These are phyloP conservation scores for Grallaria varia DNA, from an alignment of 2,113 vertebrate genomes.

Conservation along the genomic window DNA sequence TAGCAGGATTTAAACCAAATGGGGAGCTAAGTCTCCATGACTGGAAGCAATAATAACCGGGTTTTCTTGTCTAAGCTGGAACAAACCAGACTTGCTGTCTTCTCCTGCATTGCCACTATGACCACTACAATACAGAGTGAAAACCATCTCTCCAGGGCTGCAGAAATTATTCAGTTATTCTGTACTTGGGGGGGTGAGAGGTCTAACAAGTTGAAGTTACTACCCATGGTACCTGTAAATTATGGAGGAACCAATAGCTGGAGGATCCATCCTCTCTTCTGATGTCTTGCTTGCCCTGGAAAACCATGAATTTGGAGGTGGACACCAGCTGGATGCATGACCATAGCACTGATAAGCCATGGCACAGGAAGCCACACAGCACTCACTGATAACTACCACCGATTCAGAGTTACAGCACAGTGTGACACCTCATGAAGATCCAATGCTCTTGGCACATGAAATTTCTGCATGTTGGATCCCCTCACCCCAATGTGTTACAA, in stretches of 20 bases:
- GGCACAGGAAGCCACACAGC: not conserved
- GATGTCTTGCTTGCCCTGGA: not conserved
- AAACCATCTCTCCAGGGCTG: not conserved
- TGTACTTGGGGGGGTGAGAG: not conserved
- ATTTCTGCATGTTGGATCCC: not conserved
- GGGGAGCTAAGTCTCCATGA: not conserved
- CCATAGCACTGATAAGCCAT: not conserved
- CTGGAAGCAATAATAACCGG: not conserved
- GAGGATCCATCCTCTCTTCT: not conserved
- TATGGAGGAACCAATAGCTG: not conserved
- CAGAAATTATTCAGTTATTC: not conserved
- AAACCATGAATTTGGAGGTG: not conserved
- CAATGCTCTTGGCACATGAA: not conserved
- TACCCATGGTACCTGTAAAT: not conserved
- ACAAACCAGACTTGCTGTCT: not conserved
- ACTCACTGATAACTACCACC: not conserved
- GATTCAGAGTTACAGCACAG: not conserved
- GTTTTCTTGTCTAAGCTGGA: not conserved
- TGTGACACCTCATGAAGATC: rapidly evolving
- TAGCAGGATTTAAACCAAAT: not conserved
- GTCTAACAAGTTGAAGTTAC: not conserved
- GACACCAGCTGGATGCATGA: rapidly evolving
- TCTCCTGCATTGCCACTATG: not conserved
- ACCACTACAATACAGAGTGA: not conserved
- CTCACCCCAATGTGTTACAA: not conserved